Conservation (phyloP, 92 coral and sea anemone species). For the Palythoa heliodiscus region DNA sequence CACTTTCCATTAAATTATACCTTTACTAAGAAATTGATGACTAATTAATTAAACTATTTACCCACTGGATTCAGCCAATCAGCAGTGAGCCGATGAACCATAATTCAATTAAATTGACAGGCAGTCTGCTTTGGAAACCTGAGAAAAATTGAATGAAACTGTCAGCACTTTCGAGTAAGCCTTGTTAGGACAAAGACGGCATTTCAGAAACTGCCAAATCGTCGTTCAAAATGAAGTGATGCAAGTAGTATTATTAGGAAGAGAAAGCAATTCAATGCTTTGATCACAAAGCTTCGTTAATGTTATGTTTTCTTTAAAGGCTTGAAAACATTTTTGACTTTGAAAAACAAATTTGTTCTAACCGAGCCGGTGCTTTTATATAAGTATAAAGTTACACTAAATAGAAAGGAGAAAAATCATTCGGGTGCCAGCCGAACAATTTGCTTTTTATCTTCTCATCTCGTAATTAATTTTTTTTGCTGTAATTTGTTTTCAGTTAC, state of each 20-base stretch:
- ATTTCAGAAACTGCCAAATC: constrained; percentile 90
- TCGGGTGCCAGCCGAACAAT: constrained; percentile 29
- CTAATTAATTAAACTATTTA: constrained; percentile 98
- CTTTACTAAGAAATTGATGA: constrained; percentile 95
- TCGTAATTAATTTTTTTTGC: constrained; percentile 84
- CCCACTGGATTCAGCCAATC: constrained; percentile 74
- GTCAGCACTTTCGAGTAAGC: constrained; percentile 88
- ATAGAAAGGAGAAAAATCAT: constrained; percentile 9
- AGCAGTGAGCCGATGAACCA: constrained; percentile 52
- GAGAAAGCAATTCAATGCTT: constrained; percentile 57
- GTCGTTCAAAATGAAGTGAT: constrained; percentile 63
- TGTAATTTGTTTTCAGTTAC: constrained; percentile 39
- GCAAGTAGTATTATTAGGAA: constrained; percentile 55
- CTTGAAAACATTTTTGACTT: not conserved
- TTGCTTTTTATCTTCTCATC: constrained; percentile 49
- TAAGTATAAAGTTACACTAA: constrained; percentile 37
- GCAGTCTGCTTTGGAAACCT: constrained; percentile 70
- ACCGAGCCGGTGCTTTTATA: constrained; percentile 14
- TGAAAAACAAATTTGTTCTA: not conserved
- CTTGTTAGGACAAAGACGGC: constrained; percentile 96
- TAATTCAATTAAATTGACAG: constrained; percentile 97
- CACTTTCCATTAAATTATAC: constrained; percentile 86
- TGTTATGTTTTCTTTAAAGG: not conserved
- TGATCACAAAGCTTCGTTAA: constrained; percentile 8
- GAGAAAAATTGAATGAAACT: constrained; percentile 78